Evolutionary conservation across 2,888 invertebrate species (phyloP).

Genomic region (Drosophila putrida): DNA sequence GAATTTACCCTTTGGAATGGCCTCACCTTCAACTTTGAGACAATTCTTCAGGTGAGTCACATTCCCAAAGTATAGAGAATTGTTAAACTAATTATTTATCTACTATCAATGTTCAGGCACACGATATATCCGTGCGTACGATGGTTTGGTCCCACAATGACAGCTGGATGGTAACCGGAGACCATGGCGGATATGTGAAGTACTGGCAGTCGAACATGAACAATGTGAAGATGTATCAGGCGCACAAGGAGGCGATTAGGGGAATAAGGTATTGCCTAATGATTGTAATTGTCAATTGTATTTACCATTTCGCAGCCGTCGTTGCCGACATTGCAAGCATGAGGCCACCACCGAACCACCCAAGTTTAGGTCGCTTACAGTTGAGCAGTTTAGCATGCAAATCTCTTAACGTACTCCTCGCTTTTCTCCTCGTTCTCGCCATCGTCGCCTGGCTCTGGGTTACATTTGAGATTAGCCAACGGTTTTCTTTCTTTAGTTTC

Average conservation of each 20-base stretch:
- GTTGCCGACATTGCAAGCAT: constrained; percentile 40
- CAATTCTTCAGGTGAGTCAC: constrained; percentile 95
- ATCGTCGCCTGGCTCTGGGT: constrained; percentile 15
- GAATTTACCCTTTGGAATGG: constrained; percentile 99
- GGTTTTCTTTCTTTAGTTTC: constrained; percentile 4
- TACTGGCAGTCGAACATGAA: constrained; percentile 99
- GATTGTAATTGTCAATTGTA: constrained; percentile 74
- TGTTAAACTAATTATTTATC: neutral
- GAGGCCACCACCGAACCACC: constrained; percentile 44
- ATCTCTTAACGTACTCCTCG: constrained; percentile 27
- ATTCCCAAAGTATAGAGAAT: neutral
- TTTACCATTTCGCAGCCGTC: constrained; percentile 66
- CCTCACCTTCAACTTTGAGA: constrained; percentile 99
- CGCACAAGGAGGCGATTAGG: constrained; percentile 99
- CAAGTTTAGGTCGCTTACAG: constrained; percentile 37
- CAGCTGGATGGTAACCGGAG: constrained; percentile 99
- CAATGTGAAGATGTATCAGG: constrained; percentile 99
- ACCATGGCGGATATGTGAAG: constrained; percentile 99
- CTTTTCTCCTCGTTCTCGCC: constrained; percentile 9
- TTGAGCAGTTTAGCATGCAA: constrained; percentile 40
- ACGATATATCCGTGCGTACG: constrained; percentile 98
- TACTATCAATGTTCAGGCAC: constrained; percentile 90
- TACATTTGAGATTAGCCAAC: constrained; percentile 1
- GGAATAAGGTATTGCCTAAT: constrained; percentile 94
- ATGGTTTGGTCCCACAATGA: constrained; percentile 99